Base-by-base conservation (phyloP, 2,888 invertebrate species). In the Acanthococcus lagerstroemiae region DNA sequence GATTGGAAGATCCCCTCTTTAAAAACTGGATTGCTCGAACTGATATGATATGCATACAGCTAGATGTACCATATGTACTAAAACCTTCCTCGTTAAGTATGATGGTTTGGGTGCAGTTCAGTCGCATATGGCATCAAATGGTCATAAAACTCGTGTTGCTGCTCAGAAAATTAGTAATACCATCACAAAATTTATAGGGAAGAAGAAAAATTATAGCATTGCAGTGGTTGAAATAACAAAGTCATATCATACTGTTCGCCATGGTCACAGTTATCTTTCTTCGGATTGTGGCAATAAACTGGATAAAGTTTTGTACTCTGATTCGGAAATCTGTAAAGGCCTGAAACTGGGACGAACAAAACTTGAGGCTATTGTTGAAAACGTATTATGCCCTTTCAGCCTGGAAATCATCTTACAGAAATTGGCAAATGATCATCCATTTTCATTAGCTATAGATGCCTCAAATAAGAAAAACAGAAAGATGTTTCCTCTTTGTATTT, bases 241-340 rank as follows among this genome's bases (percentile, higher is more conserved):
- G 65, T 67, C 70, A 37, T 71, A 69, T 70, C 70, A 71, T 50
- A 70, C 69, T 61, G 68, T 71, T 26, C 65, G 67, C 50, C 71
- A 72, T 66, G 70, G 70, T 67, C 70, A 70, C 69, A 69, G 69
- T 55, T 72, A 71, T 68, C 50, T 67, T 25, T 69, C 70, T 54
- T 69, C 69, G 67, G 70, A 70, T 45, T 71, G 70, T 66, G 70
- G 67, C 22, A 69, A 68, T 2, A 70, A 70, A 66, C 54, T 70
- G 25, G 69, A 68, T 63, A 65, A 69, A 30, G 46, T 55, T 54
- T 65, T 69, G 22, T 71, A 69, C 55, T 50, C 56, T 19, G 69
- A 72, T 66, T 70, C 68, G 24, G 66, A 69, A 46, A 66, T 70
- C 24, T 68, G 66, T 37, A 68, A 67, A 54, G 7, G 7, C 4